Evolutionary conservation across 2,797 vertebrate species (phyloP), one percentile per base, ranked within the genome.

Genomic region (Brachyrhaphis roseni): DNA sequence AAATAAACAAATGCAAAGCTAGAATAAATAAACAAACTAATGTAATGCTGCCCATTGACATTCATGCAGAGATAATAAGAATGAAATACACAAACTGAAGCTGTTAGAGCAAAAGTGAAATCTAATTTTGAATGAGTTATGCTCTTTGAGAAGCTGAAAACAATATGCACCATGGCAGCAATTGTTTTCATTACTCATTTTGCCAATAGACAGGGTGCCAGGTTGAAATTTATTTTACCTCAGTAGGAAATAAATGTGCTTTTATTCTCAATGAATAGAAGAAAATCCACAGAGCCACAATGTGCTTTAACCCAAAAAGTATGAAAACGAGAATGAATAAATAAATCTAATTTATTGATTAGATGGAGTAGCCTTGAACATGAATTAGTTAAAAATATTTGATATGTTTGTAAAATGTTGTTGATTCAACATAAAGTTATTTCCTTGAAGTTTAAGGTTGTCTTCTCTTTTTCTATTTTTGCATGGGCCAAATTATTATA

Each of bases 91-190:
- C 72, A 72, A 66, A 66, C 23, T 59, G 7, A 26, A 36, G 72
- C 51, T 51, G 39, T 53, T 47, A 36, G 8, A 77, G 26, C 55
- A 82, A 51, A 74, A 72, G 43, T 68, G 45, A 78, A 79, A 64
- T 79, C 59, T 0, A 11, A 72, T 66, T 78, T 36, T 73, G n/a
- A 76, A 43, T 10, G 71, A 87, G 80, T 75, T 74, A 82, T 83
- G 72, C 45, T 73, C 23, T 74, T 77, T 77, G 36, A 82, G 34
- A 84, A 68, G 45, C 39, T 53, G n/a, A 45, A 83, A 62, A 84
- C 64, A 75, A 80, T 36, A 75, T 70, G 47, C 76, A 57, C 62
- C 84, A 47, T 74, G 15, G 80, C 39, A 64, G 68, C 28, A 80
- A 78, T 7, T 64, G 20, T 57, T 79, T 75, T 80, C 5, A 74